Evolutionary conservation across 2,888 invertebrate genomes (phyloP).

Genomic region (Clusia tigrina): DNA sequence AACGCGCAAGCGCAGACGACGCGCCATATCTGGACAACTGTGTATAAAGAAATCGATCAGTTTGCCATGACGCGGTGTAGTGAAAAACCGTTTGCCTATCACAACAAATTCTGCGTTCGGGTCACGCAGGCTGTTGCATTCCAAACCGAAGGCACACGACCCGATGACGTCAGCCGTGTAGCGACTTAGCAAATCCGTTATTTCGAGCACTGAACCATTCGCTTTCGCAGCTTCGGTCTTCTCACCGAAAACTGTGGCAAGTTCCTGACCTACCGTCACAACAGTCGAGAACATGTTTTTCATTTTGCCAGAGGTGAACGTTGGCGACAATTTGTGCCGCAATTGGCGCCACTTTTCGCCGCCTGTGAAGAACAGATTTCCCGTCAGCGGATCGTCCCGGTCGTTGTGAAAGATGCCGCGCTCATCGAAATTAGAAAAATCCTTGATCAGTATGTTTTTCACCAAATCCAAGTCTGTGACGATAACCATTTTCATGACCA

Average conservation of each 20-base stretch:
- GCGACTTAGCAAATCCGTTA: conserved; percentile 61
- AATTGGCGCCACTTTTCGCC: conserved; percentile 54
- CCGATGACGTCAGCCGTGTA: conserved; percentile 68
- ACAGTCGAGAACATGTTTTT: conserved; percentile 43
- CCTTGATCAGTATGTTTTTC: conserved; percentile 46
- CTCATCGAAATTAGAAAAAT: conserved; percentile 46
- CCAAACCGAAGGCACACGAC: conserved; percentile 65
- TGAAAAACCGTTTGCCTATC: conserved; percentile 48
- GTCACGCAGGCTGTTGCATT: conserved; percentile 64
- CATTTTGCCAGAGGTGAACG: conserved; percentile 50
- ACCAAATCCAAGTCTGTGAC: conserved; percentile 44
- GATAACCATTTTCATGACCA: conserved; percentile 33
- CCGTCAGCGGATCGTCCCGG: conserved; percentile 55
- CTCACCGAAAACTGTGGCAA: conserved; percentile 41
- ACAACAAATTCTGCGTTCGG: conserved; percentile 60
- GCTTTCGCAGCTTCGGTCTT: background rate
- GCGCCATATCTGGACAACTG: conserved; percentile 40
- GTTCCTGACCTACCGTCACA: conserved; percentile 36
- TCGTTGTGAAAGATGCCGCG: conserved; percentile 47
- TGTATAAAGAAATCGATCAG: conserved; percentile 37
- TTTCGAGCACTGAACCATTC: conserved; percentile 39
- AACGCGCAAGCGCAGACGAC: conserved; percentile 35
- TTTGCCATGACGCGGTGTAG: conserved; percentile 36
- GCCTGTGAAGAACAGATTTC: conserved; percentile 55
- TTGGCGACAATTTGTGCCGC: conserved; percentile 48